Conservation (phyloP, 2,797 vertebrate species). For the Eleutherodactylus coqui region DNA sequence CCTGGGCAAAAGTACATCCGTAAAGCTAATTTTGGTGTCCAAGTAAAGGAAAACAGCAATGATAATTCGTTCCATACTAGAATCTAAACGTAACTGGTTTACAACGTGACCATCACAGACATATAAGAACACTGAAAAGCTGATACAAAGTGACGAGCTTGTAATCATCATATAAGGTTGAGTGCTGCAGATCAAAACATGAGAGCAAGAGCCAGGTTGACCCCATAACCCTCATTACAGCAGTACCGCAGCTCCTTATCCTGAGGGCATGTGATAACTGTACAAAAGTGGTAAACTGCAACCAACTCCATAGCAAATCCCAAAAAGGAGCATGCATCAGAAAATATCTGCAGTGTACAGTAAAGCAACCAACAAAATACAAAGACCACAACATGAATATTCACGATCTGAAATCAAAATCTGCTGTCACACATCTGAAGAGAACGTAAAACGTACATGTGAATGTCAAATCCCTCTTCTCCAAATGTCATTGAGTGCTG, state of each 20-base stretch:
- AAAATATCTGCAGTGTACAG: constrained; percentile 2
- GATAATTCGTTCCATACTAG: background rate
- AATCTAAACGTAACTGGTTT: background rate
- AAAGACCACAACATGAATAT: background rate
- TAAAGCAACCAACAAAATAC: background rate
- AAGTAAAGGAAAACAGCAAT: background rate
- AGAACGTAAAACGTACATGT: background rate
- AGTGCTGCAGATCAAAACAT: background rate
- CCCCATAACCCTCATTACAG: constrained; percentile 49
- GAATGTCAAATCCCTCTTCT: background rate
- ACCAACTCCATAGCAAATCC: background rate
- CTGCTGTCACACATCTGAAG: background rate
- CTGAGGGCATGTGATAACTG: constrained; percentile 1
- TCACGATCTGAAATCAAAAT: background rate
- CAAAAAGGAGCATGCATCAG: background rate
- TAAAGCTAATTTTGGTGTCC: background rate
- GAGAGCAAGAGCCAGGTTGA: background rate
- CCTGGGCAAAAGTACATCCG: background rate
- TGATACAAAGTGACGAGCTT: background rate
- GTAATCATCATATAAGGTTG: background rate
- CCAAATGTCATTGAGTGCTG: constrained; percentile 7
- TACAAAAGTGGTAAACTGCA: background rate
- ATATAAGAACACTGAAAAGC: background rate
- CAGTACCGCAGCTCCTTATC: background rate
- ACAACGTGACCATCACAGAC: background rate